Conservation (phyloP, 2,888 invertebrate genomes). For the Micoletzkya japonica region DNA sequence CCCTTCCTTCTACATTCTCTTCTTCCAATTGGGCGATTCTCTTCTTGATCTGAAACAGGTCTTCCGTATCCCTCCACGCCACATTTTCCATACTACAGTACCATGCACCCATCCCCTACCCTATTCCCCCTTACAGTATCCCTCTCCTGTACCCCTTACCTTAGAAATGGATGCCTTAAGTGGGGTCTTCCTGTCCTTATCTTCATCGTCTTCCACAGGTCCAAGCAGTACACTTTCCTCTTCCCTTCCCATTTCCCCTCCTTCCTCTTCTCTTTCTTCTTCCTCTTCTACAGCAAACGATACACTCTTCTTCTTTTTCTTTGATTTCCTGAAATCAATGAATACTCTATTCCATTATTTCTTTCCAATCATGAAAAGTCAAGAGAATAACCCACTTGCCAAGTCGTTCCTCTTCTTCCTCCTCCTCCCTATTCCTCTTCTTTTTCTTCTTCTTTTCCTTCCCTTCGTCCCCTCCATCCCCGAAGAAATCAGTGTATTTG, state of each 20-base stretch:
- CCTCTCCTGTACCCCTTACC: not conserved
- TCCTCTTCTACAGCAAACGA: not conserved
- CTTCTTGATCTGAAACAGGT: conserved; percentile 25
- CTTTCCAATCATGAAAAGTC: not conserved
- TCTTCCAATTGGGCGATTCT: conserved; percentile 24
- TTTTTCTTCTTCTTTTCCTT: not conserved
- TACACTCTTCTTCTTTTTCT: conserved; percentile 11
- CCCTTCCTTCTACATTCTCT: conserved; percentile 12
- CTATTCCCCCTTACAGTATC: not conserved
- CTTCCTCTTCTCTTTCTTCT: no score
- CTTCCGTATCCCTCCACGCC: not conserved
- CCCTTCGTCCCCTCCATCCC: conserved; percentile 2
- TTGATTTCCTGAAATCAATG: not conserved
- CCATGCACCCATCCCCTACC: not conserved
- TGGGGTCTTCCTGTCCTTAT: conserved; percentile 10
- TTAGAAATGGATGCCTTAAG: conserved; percentile 17
- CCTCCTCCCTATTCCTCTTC: conserved; percentile 4
- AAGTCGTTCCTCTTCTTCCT: conserved; percentile 12
- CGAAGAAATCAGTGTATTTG: conserved; percentile 27
- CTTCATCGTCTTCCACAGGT: conserved; percentile 25
- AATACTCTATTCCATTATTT: not conserved
- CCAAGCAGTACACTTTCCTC: conserved; percentile 28
- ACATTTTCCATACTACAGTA: not conserved
- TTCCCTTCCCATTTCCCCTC: not conserved
- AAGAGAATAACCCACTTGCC: not conserved